These are phyloP conservation scores for Peucedramus taeniatus DNA, from an alignment of 2,113 vertebrate genomes.

Conservation along the genomic window DNA sequence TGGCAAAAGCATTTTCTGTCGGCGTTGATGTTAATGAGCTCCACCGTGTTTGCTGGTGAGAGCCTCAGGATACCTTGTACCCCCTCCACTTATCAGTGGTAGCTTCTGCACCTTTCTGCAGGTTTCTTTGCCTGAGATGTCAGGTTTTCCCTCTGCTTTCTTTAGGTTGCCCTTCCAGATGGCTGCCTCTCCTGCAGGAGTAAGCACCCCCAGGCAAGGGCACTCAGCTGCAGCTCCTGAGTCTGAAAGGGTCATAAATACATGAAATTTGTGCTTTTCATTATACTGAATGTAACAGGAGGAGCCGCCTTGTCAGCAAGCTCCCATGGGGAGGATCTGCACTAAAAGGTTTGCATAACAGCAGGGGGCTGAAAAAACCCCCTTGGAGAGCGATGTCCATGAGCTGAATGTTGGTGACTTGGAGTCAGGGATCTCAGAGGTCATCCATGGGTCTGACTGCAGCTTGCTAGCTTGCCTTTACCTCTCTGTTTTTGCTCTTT, in stretches of 20 bases:
- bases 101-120: neutral
- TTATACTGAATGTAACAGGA: neutral
- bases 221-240: neutral
- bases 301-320: neutral
- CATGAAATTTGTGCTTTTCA: conserved; percentile 24
- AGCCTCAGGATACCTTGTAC: neutral
- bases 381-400: neutral
- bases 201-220: neutral
- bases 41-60: neutral
- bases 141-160: neutral
- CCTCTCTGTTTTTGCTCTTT: neutral
- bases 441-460: neutral
- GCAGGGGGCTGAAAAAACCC: neutral
- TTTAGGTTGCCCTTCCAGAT: neutral
- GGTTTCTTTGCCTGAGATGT: neutral
- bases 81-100: fast-evolving
- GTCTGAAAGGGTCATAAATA: neutral
- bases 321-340: neutral
- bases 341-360: neutral
- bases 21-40: neutral
- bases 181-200: neutral
- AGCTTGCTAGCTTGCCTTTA: neutral
- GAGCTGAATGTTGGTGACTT: neutral
- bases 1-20: neutral
- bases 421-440: neutral